A percentile compares a stretch with the other conserved stretches of the same genome.
Conservation (phyloP, 2,113 vertebrate species). For the Notothenia rossii region DNA sequence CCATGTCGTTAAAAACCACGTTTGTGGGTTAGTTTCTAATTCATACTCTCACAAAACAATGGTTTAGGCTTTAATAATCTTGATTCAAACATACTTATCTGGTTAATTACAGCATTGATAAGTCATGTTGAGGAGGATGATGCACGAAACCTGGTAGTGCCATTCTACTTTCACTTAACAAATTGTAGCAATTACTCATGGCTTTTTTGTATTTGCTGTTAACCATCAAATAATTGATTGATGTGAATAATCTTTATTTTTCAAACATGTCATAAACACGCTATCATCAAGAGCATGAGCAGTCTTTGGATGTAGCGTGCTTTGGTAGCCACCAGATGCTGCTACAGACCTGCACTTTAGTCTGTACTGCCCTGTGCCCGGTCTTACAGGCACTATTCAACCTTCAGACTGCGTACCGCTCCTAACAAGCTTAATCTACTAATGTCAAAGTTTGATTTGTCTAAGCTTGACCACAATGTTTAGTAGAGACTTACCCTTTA, state of each 20-base stretch:
- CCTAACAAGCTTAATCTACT: not conserved
- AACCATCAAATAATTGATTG: conserved; percentile 16
- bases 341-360: conserved; percentile 24
- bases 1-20: too few species aligned
- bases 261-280: not conserved
- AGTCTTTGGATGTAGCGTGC: conserved; percentile 31
- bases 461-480: not conserved
- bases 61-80: not conserved
- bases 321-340: conserved; percentile 58
- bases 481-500: not conserved
- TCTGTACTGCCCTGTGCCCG: not conserved
- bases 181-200: conserved; percentile 1
- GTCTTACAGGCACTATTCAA: conserved; percentile 1
- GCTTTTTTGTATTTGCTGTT: conserved; percentile 14
- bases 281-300: too few species aligned
- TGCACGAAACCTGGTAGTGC: conserved; percentile 35
- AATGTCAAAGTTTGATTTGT: not conserved
- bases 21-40: not conserved
- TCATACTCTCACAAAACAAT: not conserved
- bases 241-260: not conserved
- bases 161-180: conserved; percentile 6
- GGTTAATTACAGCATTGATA: not conserved
- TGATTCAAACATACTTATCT: not conserved
- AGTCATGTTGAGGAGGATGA: conserved; percentile 11
- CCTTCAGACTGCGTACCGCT: not conserved